Percentiles rank a stretch among this genome's conserved stretches.
These are phyloP conservation scores for Thymelicus lineola DNA, from an alignment of 2,888 invertebrate genomes.

Conservation along the genomic window DNA sequence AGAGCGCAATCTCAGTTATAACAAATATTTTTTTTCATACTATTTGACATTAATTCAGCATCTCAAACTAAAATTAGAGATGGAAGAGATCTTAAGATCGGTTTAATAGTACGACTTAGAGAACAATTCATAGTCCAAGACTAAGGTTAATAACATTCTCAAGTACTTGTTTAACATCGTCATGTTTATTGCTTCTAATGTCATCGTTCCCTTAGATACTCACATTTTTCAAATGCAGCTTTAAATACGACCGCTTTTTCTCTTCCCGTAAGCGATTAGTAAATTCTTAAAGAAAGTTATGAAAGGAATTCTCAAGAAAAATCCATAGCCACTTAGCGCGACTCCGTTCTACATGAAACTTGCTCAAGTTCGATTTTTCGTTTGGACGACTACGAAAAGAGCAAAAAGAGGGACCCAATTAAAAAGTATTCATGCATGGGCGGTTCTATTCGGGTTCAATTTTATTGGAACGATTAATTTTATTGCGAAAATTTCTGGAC, in stretches of 20 bases:
- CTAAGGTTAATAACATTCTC: too few relatives aligned
- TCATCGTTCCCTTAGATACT: too few relatives aligned
- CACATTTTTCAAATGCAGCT: background rate
- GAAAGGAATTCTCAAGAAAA: conserved; percentile 28
- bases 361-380: conserved; percentile 73
- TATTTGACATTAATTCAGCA: too few relatives aligned
- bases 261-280: conserved; percentile 38
- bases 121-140: too few relatives aligned
- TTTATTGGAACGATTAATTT: conserved; percentile 85
- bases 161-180: too few relatives aligned
- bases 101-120: too few relatives aligned
- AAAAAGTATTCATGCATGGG: conserved; percentile 83
- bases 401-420: conserved; percentile 79
- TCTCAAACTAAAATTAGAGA: too few relatives aligned
- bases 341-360: conserved; percentile 46
- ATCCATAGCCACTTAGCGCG: conserved; percentile 38
- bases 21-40: too few relatives aligned
- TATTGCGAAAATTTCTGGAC: conserved; percentile 83
- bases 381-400: conserved; percentile 70
- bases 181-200: too few relatives aligned
- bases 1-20: too few relatives aligned
- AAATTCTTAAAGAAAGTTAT: conserved; percentile 41
- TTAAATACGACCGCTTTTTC: conserved; percentile 24
- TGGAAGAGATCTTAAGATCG: too few relatives aligned
- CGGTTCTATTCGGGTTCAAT: conserved; percentile 76